These are phyloP conservation scores for Patella vulgata DNA, from an alignment of 1,140 invertebrate species.

Conservation along the genomic window DNA sequence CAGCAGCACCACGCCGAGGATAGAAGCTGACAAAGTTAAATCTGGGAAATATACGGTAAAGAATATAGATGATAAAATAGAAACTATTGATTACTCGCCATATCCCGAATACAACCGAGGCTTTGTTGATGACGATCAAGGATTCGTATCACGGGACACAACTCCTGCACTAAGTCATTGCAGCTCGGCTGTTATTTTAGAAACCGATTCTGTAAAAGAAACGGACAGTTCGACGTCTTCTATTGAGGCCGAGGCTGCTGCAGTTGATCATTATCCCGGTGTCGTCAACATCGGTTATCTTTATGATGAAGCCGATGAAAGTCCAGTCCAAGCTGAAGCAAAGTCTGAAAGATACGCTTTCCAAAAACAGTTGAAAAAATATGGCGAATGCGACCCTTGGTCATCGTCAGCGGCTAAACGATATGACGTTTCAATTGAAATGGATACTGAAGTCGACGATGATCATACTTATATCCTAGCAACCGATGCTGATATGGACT, in stretches of 20 bases:
- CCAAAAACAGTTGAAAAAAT: neutral
- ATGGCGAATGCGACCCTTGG: slow-evolving; percentile 10
- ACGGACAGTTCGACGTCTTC: too few relatives aligned
- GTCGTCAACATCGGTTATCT: neutral
- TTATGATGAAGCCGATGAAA: neutral
- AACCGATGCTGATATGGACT: slow-evolving; percentile 58
- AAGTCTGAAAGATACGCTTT: neutral
- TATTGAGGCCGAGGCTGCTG: too few relatives aligned
- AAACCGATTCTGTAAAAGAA: too few relatives aligned
- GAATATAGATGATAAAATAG: slow-evolving; percentile 1
- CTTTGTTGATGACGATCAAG: slow-evolving; percentile 7
- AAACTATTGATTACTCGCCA: neutral
- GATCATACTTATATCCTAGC: slow-evolving; percentile 51
- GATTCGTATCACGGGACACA: slow-evolving; percentile 16
- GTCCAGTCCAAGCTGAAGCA: neutral
- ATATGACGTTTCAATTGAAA: neutral
- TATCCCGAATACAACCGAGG: neutral
- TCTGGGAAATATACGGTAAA: neutral
- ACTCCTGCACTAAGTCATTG: slow-evolving; percentile 19
- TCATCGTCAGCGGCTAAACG: neutral
- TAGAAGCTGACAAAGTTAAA: neutral
- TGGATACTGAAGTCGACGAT: slow-evolving; percentile 19
- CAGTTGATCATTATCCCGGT: neutral
- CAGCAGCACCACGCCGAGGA: neutral
- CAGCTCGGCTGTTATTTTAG: slow-evolving; percentile 4